Percentiles rank a stretch among this genome's conserved stretches.
phyloP scores from a whole-genome alignment of 2,888 invertebrate genomes.

The Mellilla xanthometata region DNA sequence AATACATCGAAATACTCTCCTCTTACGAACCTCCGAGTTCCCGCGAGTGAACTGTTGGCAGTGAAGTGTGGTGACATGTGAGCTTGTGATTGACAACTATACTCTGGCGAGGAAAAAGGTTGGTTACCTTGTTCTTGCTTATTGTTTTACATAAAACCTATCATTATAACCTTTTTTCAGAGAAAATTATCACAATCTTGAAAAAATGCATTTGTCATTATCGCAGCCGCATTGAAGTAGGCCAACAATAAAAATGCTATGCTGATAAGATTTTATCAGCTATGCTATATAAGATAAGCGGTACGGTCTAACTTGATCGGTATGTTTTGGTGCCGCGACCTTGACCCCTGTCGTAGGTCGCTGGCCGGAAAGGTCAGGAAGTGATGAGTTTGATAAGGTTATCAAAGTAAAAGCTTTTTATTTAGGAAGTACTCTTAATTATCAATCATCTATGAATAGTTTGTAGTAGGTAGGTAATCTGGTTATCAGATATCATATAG shows the following conservation, averaged over 20 bases:
- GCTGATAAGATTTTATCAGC: not conserved
- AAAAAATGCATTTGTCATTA: no score
- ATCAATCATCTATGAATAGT: no score
- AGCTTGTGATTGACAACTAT: conserved; percentile 1
- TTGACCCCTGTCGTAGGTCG: conserved; percentile 41
- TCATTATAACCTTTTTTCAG: no score
- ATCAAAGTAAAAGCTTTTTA: no score
- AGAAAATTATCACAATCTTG: no score
- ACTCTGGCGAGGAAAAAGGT: conserved; percentile 41
- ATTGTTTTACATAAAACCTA: not conserved
- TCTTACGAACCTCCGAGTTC: conserved; percentile 48
- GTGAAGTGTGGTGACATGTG: conserved; percentile 53
- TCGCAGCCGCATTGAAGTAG: no score
- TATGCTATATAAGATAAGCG: not conserved
- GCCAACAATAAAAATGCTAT: not conserved
- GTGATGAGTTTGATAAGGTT: no score
- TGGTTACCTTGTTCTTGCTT: conserved; percentile 29
- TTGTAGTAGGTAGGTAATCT: no score
- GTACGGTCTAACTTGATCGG: not conserved
- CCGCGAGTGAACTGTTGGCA: conserved; percentile 20
- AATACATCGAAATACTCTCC: conserved; percentile 48
- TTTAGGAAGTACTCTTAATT: no score
- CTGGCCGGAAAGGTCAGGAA: conserved; percentile 31
- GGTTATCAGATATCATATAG: no score
- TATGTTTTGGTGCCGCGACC: conserved; percentile 36